Evolutionary conservation across 2,113 vertebrate species (phyloP), one percentile per base, ranked within the genome.

Genomic region (Brachyhypopomus occidentalis): DNA sequence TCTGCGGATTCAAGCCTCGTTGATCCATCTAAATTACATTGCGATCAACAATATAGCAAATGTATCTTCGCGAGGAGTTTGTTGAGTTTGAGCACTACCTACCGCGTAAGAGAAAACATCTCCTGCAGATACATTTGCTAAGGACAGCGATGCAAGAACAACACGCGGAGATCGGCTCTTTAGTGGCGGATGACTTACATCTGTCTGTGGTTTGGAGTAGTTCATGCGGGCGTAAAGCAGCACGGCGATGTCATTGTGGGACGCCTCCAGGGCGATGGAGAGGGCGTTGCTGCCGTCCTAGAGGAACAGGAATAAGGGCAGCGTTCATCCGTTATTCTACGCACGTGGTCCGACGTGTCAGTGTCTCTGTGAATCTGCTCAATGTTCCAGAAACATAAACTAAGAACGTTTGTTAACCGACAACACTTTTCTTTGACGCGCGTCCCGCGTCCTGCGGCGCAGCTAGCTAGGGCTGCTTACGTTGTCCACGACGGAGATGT

Each of bases 281-380:
- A 96, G 90, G 0, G 97, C 97, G 0, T 96, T 96, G 79, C 96
- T 98, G 14, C 97, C 97, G 19, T 99, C 97, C 97, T 98, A 48
- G 45, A 85, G 25, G 75, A 72, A 59, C 60, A 14, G 82, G 17
- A 75, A 70, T 2, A 85, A 62, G 23, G 71, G 20, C 16, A 56
- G 5, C 52, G 71, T 58, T 84, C 17, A 84, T 1, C 7, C 55
- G 30, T 27, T 80, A 69, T 45, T 22, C 56, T 59, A 41, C 11
- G 11, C 8, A 22, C 11, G n/a, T n/a, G 14, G 30, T 67, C 62
- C 3, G 12, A 52, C 45, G 14, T 14, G 45, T 12, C 23, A 36
- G 4, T 67, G 36, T 36, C 30, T 36, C 27, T 36, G 17, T 67
- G 34, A 72, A 52, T 9, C 6, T 45, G 74, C 12, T 45, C 5